phyloP scores from a whole-genome alignment of 2,888 invertebrate genomes.

The Macroteleia sp. region DNA sequence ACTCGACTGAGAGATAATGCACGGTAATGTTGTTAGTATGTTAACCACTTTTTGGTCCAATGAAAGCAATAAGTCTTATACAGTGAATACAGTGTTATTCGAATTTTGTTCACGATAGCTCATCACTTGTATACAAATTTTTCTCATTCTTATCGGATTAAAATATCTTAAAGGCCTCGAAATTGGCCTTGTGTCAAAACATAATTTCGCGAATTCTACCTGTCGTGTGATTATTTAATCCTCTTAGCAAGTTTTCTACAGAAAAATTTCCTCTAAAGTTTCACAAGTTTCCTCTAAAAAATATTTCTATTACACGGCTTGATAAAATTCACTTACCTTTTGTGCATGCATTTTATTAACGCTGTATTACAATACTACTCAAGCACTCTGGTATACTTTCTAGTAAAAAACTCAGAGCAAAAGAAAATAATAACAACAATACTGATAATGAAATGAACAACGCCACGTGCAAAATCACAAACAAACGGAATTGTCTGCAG shows the following conservation, averaged over 20 bases:
- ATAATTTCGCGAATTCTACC: no score
- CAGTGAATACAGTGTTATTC: neutral
- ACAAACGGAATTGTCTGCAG: constrained; percentile 3
- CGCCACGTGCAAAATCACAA: constrained; percentile 1
- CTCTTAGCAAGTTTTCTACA: no score
- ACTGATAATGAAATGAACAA: constrained; percentile 16
- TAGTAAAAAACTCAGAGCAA: neutral
- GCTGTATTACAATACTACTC: constrained; percentile 8
- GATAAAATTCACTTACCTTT: constrained; percentile 13
- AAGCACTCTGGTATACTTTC: neutral
- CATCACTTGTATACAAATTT: no score
- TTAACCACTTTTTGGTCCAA: constrained; percentile 10
- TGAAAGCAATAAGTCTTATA: no score
- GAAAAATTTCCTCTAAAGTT: no score
- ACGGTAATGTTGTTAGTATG: neutral
- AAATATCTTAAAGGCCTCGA: no score
- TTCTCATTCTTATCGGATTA: no score
- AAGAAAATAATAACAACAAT: constrained; percentile 20
- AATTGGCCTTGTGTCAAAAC: no score
- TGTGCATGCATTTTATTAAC: constrained; percentile 19
- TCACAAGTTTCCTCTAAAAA: no score
- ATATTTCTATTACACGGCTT: neutral
- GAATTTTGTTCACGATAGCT: no score
- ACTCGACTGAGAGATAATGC: constrained; percentile 14
- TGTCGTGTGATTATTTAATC: no score